Evolutionary conservation across 2,797 vertebrate genomes (phyloP).

Genomic region (Enteromius viviparus): DNA sequence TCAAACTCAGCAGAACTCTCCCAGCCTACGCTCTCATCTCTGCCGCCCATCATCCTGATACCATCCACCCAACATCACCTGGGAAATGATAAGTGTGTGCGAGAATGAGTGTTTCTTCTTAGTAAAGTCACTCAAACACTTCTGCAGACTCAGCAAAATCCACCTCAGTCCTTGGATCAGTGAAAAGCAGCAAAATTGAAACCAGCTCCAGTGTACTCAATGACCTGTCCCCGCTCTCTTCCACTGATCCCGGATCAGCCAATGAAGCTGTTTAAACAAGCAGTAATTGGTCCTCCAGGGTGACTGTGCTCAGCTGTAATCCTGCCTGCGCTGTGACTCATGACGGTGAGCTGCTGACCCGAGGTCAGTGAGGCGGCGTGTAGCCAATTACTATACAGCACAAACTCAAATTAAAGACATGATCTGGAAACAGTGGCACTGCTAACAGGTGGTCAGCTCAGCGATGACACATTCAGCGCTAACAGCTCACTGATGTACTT

Average conservation of each 20-base stretch:
- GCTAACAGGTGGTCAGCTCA: constrained; percentile 44
- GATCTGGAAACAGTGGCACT: constrained; percentile 34
- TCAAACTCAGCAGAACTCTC: constrained; percentile 42
- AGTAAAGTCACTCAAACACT: constrained; percentile 19
- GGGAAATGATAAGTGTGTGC: background rate
- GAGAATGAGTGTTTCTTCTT: constrained; percentile 6
- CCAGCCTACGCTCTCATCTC: constrained; percentile 21
- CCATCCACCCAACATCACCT: background rate
- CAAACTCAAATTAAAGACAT: constrained; percentile 40
- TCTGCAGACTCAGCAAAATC: constrained; percentile 27
- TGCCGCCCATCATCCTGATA: constrained; percentile 10
- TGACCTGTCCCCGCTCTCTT: constrained; percentile 17
- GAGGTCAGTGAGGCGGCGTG: constrained; percentile 43
- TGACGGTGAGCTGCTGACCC: constrained; percentile 45
- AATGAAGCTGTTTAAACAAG: constrained; percentile 33
- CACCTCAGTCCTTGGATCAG: constrained; percentile 11
- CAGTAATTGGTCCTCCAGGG: constrained; percentile 41
- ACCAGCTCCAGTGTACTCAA: background rate
- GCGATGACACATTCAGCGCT: constrained; percentile 16
- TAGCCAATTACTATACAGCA: constrained; percentile 52
- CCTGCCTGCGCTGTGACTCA: constrained; percentile 51
- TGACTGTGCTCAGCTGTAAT: constrained; percentile 40
- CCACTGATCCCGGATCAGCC: constrained; percentile 33
- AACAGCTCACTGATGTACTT: constrained; percentile 10
- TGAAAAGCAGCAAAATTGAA: constrained; percentile 9